phyloP scores from a whole-genome alignment of 35 echinoderm and acorn worm species.

The Hemicentrotus pulcherrimus region DNA sequence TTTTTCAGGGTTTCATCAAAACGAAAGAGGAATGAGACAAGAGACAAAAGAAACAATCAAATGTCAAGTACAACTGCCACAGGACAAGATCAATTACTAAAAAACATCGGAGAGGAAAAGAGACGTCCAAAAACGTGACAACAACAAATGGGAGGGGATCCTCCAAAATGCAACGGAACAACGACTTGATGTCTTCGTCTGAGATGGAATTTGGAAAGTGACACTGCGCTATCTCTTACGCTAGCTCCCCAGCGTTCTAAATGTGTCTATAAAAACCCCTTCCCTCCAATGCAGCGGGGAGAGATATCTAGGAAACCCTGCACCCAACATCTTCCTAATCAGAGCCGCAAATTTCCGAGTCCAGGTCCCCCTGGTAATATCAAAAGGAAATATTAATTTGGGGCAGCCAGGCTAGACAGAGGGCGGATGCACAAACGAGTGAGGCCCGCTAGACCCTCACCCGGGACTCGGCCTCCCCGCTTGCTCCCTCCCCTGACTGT shows the following conservation, averaged over 20 bases:
- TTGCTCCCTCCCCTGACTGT: not conserved
- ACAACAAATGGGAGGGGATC: not conserved
- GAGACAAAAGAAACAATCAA: not conserved
- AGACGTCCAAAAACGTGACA: not conserved
- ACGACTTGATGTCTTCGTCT: not conserved
- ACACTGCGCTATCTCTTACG: not conserved
- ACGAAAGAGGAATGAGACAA: not conserved
- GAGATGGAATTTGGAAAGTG: not conserved
- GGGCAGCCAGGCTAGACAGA: not conserved
- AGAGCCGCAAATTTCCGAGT: not conserved
- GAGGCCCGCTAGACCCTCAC: not conserved
- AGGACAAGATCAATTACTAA: not conserved
- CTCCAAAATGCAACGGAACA: not conserved
- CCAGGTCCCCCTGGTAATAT: constrained; percentile 26
- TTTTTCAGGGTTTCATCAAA: not conserved
- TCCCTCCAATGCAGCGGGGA: not conserved
- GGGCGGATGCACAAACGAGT: not conserved
- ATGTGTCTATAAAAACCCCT: not conserved
- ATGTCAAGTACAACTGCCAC: not conserved
- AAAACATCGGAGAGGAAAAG: not conserved
- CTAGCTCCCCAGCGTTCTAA: not conserved
- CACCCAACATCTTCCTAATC: constrained; percentile 14
- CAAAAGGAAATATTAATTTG: constrained; percentile 39
- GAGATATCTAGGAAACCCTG: constrained; percentile 20
- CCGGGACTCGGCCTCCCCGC: not conserved